A percentile compares a stretch with the other conserved stretches of the same genome.
Conservation (phyloP, 2,113 vertebrate genomes). For the Gambusia holbrooki region DNA sequence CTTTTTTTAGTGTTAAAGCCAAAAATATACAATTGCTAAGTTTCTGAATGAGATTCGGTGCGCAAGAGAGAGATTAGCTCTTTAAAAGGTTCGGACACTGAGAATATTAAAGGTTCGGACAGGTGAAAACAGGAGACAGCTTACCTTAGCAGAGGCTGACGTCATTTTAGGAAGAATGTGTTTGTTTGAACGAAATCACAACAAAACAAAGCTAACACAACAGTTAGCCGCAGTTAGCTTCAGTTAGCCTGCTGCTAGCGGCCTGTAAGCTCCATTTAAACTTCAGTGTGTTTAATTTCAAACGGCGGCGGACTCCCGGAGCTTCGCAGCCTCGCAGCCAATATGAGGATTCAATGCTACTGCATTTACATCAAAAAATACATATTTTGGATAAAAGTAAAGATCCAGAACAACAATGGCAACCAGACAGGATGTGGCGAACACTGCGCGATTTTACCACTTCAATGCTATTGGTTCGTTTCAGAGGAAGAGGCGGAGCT, state of each 20-base stretch:
- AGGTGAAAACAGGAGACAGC: not conserved
- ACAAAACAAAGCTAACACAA: constrained; percentile 23
- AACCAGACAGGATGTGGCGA: constrained; percentile 20
- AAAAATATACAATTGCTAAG: accelerated
- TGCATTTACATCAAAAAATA: not conserved
- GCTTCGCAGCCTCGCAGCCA: too few species aligned
- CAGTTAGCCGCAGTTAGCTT: constrained; percentile 57
- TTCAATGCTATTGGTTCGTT: constrained; percentile 53
- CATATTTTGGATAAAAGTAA: constrained; percentile 11
- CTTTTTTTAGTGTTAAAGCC: accelerated
- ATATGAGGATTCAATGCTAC: not conserved
- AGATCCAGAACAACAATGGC: constrained; percentile 46
- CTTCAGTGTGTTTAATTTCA: accelerated
- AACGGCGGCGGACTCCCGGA: not conserved
- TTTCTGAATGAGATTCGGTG: not conserved
- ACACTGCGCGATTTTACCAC: constrained; percentile 29
- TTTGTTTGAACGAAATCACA: constrained; percentile 6
- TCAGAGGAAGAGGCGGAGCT: constrained; percentile 43
- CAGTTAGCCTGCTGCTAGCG: constrained; percentile 22
- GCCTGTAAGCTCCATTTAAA: constrained; percentile 31
- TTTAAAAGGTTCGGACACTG: too few species aligned
- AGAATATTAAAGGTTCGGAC: too few species aligned
- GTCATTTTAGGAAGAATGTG: constrained; percentile 62
- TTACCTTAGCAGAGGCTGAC: constrained; percentile 82
- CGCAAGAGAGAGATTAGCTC: not conserved